Base-by-base conservation (phyloP, 2,888 invertebrate genomes). In the Scrobipalpa costella region DNA sequence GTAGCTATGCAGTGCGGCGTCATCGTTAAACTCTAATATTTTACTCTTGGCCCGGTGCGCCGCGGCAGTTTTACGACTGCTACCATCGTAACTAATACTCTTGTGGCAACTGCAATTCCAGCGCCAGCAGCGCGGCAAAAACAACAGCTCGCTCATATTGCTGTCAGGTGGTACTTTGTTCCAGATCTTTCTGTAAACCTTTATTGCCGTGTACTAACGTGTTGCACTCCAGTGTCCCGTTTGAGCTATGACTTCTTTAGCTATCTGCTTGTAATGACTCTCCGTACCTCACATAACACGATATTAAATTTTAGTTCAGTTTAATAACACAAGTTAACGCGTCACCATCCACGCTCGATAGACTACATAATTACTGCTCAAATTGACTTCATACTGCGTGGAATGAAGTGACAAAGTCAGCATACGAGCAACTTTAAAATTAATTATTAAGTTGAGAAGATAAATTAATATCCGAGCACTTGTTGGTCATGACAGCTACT, bases 391-490 rank as follows among this genome's bases (percentile, higher is more conserved):
- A 71, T 73, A 77, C 73, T 71, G 73, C 78, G 74, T 69, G 66
- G 75, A 80, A 76, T 78, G 76, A 81, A 82, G 77, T 84, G 84
- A 77, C 85, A 85, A 86, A 85, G 81, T 85, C 83, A 80, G 83
- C 77, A 78, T 72, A 78, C 74, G 76, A 71, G 74, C 61, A 85
- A 87, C 77, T 86, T 83, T 77, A 80, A 84, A 86, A 82, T 86
- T 86, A 84, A 87, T 87, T 83, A 87, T 83, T 79, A 84, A 88
- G 76, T 87, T 84, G 72, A 72, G 75, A 79, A 79, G 82, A 83
- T 85, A 85, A 50, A 86, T 87, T 85, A 84, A 87, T 85, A 85
- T 84, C 78, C 74, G 72, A 74, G 59, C 44, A 38, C 36, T 57
- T 72, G 72, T 74, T 79, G 81, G 69, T 69, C 70, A 71, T 76